These are phyloP conservation scores for Tipula confusa DNA, from an alignment of 2,888 invertebrate species.

Conservation along the genomic window DNA sequence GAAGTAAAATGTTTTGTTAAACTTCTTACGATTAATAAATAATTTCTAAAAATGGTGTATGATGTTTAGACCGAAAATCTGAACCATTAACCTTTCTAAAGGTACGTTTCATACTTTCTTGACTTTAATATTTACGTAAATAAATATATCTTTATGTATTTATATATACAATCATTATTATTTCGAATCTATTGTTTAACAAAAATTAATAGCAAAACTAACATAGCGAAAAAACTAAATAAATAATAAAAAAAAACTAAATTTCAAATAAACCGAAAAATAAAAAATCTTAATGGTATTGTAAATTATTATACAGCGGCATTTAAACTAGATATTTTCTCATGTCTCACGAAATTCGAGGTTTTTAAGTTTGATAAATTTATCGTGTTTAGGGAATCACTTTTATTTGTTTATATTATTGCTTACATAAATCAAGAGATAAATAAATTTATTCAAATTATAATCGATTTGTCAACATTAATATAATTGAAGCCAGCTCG, in stretches of 20 bases:
- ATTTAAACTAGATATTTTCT: not conserved
- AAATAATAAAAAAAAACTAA: not conserved
- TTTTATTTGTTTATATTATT: not conserved
- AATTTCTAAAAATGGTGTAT: not conserved
- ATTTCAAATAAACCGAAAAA: not conserved
- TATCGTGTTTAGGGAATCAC: not conserved
- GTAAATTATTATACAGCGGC: not conserved
- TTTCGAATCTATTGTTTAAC: not conserved
- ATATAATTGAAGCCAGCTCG: no score
- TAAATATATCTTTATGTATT: not conserved
- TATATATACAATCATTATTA: not conserved
- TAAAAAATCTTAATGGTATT: not conserved
- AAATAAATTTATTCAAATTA: no score
- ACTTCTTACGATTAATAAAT: not conserved
- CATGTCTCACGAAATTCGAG: not conserved
- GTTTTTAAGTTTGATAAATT: not conserved
- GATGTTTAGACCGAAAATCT: not conserved
- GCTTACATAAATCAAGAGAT: no score
- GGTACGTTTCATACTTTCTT: not conserved
- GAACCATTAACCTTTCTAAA: not conserved
- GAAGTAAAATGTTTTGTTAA: not conserved
- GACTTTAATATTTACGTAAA: not conserved
- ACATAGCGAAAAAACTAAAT: not conserved
- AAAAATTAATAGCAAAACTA: slow-evolving; percentile 12
- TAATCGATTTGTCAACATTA: no score